Conservation (phyloP, 2,113 vertebrate genomes). For the Geococcyx californianus region DNA sequence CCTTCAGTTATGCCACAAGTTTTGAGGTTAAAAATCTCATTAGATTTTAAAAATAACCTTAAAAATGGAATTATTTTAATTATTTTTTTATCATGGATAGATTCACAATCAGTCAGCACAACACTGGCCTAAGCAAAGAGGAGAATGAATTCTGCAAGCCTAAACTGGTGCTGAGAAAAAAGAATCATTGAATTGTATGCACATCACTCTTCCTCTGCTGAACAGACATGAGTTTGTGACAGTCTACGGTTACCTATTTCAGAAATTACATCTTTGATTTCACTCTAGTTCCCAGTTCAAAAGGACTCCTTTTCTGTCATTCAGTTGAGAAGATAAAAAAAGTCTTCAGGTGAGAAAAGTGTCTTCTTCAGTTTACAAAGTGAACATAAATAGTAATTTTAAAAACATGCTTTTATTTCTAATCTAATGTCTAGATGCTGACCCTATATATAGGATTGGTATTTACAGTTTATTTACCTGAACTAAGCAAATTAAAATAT, state of each 20-base stretch:
- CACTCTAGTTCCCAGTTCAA: background rate
- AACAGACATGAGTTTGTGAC: background rate
- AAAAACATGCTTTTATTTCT: background rate
- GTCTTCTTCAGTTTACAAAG: background rate
- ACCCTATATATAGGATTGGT: background rate
- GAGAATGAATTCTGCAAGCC: background rate
- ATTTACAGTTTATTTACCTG: slow-evolving; percentile 45
- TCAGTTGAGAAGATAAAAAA: background rate
- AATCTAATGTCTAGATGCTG: background rate
- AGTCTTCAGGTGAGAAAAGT: background rate
- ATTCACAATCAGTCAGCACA: background rate
- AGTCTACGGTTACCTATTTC: background rate
- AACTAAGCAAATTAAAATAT: slow-evolving; percentile 43
- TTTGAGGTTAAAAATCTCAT: background rate
- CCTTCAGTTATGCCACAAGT: background rate
- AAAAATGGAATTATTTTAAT: background rate
- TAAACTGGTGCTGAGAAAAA: background rate
- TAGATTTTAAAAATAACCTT: background rate
- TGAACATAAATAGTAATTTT: background rate
- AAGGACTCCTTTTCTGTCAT: background rate
- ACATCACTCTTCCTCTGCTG: background rate
- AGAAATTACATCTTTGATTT: background rate
- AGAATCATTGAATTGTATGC: background rate
- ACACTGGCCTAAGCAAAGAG: background rate
- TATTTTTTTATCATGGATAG: background rate